Conservation (phyloP, 2,888 invertebrate genomes). For the Limnephilus marmoratus region DNA sequence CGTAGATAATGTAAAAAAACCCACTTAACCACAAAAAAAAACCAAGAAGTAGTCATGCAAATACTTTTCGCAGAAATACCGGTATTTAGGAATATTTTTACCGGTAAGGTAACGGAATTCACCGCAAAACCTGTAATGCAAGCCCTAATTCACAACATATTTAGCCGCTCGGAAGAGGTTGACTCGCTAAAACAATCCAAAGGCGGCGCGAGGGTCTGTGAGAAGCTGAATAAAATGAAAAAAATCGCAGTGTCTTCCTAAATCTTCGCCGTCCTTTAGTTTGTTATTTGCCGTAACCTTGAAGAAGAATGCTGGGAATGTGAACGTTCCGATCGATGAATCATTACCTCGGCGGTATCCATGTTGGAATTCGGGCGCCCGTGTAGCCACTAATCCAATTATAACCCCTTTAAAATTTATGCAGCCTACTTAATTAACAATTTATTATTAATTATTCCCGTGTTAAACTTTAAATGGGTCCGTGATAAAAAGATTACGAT, state of each 20-base stretch:
- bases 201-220: constrained; percentile 34
- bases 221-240: constrained; percentile 41
- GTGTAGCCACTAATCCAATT: constrained; percentile 6
- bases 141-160: background rate
- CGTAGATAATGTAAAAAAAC: no score
- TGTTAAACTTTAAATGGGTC: background rate
- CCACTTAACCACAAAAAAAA: background rate
- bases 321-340: constrained; percentile 40
- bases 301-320: constrained; percentile 53
- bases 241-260: background rate
- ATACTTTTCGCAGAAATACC: background rate
- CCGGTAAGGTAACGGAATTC: background rate
- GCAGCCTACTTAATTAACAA: background rate
- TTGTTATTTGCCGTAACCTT: constrained; percentile 7
- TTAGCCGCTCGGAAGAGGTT: constrained; percentile 23
- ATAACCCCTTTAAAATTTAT: background rate
- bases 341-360: constrained; percentile 44
- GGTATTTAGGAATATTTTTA: background rate
- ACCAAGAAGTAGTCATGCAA: background rate
- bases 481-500: background rate
- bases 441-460: background rate
- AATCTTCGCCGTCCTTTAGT: constrained; percentile 27
- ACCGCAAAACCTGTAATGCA: background rate
- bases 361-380: constrained; percentile 41
- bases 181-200: constrained; percentile 14